Conservation (phyloP, 2,888 invertebrate species). For the Platycnemis pennipes region DNA sequence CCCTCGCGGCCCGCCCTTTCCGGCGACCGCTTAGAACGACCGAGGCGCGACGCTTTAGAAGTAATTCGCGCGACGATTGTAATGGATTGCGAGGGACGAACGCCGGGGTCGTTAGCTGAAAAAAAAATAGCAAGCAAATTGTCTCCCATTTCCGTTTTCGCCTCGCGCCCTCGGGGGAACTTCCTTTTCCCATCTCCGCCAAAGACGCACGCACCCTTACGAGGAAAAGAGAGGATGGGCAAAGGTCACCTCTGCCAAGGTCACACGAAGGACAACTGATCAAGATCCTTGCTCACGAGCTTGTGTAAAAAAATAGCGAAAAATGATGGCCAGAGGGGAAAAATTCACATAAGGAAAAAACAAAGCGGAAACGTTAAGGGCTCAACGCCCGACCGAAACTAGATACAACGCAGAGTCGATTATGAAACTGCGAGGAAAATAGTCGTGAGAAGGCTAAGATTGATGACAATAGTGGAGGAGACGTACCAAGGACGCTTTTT, state of each 20-base stretch:
- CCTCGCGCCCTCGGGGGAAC: not conserved
- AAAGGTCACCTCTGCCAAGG: not conserved
- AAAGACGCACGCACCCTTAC: not conserved
- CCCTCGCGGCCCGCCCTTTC: not conserved
- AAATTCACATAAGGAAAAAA: not conserved
- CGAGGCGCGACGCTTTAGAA: not conserved
- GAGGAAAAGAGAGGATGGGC: not conserved
- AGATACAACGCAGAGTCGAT: not conserved
- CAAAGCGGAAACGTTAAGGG: not conserved
- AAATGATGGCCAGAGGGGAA: not conserved
- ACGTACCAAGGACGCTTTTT: not conserved
- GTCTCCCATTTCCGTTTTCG: not conserved
- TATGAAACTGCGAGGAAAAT: not conserved
- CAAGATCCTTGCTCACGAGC: not conserved
- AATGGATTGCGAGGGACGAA: conserved; percentile 5
- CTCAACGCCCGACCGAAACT: not conserved
- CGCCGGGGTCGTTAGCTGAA: not conserved
- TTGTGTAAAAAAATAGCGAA: not conserved
- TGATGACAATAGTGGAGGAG: not conserved
- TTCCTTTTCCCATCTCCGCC: not conserved
- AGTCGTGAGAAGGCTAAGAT: not conserved
- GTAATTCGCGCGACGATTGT: not conserved
- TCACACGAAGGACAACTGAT: not conserved
- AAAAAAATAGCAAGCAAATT: not conserved
- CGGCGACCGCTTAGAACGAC: not conserved